phyloP scores from a whole-genome alignment of 2,888 invertebrate genomes.

The Brenthis hecate region DNA sequence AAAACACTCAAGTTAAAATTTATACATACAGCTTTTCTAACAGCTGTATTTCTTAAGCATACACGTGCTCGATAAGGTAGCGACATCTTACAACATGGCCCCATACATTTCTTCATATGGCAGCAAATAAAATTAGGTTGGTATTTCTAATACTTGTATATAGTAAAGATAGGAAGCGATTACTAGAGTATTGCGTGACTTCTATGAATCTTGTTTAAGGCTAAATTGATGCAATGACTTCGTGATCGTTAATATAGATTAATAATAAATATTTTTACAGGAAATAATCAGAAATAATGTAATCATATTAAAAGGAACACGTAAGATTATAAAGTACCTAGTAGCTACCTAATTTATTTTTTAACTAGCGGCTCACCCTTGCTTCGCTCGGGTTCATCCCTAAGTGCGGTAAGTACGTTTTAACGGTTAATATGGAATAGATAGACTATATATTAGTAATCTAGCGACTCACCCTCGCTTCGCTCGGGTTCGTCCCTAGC shows the following conservation, averaged over 20 bases:
- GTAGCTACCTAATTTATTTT: no score
- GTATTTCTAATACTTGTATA: constrained; percentile 5
- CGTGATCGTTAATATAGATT: constrained; percentile 7
- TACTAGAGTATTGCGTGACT: constrained; percentile 3
- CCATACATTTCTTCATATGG: constrained; percentile 22
- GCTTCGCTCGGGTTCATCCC: no score
- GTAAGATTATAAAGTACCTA: no score
- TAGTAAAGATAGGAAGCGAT: constrained; percentile 5
- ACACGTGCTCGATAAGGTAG: constrained; percentile 30
- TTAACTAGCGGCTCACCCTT: no score
- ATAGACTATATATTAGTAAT: no score
- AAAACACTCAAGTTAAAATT: constrained; percentile 8
- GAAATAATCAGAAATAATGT: background rate
- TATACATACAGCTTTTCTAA: constrained; percentile 20
- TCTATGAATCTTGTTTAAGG: constrained; percentile 16
- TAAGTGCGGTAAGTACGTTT: no score
- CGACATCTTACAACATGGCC: constrained; percentile 30
- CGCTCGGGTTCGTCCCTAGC: no score
- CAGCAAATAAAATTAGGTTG: constrained; percentile 3
- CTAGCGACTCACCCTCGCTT: no score
- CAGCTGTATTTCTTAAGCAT: constrained; percentile 36
- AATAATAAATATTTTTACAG: background rate
- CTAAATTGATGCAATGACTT: constrained; percentile 6
- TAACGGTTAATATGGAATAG: no score
- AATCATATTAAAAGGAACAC: background rate